Conservation (phyloP, 2,888 invertebrate genomes). For the Drosophila dives region DNA sequence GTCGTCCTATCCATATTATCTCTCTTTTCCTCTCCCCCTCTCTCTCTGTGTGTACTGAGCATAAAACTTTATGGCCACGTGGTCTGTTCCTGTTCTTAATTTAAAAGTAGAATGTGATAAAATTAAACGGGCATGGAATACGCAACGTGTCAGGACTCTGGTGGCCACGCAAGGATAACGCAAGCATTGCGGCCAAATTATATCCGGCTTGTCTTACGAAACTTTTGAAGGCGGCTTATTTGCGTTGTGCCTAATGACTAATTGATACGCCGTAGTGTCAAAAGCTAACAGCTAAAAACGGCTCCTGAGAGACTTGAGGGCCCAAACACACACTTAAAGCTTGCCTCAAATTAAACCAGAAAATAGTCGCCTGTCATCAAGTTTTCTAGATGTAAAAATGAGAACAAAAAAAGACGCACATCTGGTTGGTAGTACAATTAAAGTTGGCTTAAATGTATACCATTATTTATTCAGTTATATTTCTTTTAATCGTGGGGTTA, state of each 20-base stretch:
- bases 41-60: slow-evolving; percentile 16
- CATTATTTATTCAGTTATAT: neutral
- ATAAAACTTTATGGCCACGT: slow-evolving; percentile 73
- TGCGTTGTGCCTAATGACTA: slow-evolving; percentile 49
- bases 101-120: slow-evolving; percentile 71
- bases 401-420: neutral
- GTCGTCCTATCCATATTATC: slow-evolving; percentile 11
- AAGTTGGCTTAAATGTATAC: neutral
- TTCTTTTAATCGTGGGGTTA: neutral
- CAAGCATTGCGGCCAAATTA: slow-evolving; percentile 22
- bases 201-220: slow-evolving; percentile 30
- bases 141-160: slow-evolving; percentile 28
- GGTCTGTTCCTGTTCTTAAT: slow-evolving; percentile 56
- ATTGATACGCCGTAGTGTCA: slow-evolving; percentile 54
- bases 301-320: slow-evolving; percentile 19
- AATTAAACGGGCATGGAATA: slow-evolving; percentile 37
- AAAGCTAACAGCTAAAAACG: slow-evolving; percentile 24
- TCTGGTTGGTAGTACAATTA: neutral
- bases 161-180: slow-evolving; percentile 7
- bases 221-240: slow-evolving; percentile 40
- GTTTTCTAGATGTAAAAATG: slow-evolving; percentile 39
- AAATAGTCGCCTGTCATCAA: slow-evolving; percentile 64
- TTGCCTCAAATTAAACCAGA: slow-evolving; percentile 30
- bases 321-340: slow-evolving; percentile 35
- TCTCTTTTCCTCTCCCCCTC: neutral